Evolutionary conservation across 2,888 invertebrate species (phyloP).

Genomic region (Melipona beecheii): DNA sequence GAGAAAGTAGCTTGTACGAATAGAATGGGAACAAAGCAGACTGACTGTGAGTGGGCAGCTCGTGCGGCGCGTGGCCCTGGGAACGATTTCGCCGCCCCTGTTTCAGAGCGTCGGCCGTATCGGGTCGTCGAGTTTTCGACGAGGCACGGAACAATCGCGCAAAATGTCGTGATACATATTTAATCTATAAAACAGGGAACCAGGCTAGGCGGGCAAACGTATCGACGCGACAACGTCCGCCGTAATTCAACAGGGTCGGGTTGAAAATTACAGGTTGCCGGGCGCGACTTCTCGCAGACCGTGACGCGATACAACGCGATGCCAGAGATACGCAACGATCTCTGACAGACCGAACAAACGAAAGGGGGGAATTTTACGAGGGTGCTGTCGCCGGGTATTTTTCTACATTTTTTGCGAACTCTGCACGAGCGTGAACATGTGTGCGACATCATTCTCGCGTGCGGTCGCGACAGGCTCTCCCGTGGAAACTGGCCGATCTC

Average conservation of each 20-base stretch:
- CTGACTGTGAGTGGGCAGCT: no score
- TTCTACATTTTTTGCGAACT: background rate
- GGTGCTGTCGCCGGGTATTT: background rate
- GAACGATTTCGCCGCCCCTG: no score
- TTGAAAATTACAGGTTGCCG: background rate
- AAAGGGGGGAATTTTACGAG: background rate
- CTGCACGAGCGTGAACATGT: background rate
- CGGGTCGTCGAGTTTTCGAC: background rate
- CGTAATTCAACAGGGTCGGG: background rate
- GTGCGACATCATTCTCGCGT: background rate
- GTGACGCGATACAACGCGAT: background rate
- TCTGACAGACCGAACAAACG: background rate
- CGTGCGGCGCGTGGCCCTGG: no score
- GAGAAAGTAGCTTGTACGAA: no score
- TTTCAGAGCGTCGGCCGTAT: background rate
- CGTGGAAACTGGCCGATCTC: background rate
- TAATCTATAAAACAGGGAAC: background rate
- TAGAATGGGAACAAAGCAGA: no score
- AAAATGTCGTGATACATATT: background rate
- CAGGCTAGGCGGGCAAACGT: background rate
- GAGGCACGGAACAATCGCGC: background rate
- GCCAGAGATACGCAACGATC: background rate
- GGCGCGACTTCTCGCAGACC: background rate
- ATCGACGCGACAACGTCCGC: background rate
- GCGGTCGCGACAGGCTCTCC: background rate